Evolutionary conservation across 2,888 invertebrate species (phyloP), one percentile per base, ranked within the genome.

Genomic region (Idaea dimidiata): DNA sequence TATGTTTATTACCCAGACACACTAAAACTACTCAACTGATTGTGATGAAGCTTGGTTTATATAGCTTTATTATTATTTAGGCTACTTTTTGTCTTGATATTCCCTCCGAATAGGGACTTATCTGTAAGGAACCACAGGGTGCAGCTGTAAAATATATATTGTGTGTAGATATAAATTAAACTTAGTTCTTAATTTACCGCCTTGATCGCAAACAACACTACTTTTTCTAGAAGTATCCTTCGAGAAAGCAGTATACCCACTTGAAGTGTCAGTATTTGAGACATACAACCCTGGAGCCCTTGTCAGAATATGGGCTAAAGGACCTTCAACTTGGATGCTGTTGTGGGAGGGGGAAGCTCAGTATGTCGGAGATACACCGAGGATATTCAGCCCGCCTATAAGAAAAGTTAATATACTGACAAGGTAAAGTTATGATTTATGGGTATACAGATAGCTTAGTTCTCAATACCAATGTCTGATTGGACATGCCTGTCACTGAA

Each of bases 271-370:
- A 0, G 93, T 97, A 66, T 97, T 96, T 82, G 97, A 97, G 88
- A 97, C 97, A 0, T 97, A 96, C 76, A 97, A 97, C 84, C 97
- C 97, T 0, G 97, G 97, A 24, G 96, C 96, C 2, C 93, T 97
- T 53, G 95, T 97, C 17, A 93, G 96, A 67, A 95, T 97, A 65
- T 97, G 96, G 96, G 97, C 96, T 0, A 82, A 88, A 61, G 87
- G 87, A 0, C 84, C 89, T 0, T 75, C 76, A 0, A 84, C 88
- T 17, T 98, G 98, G 97, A 84, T 93, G 58, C 90, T 96, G 59
- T 86, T 98, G 43, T 97, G 97, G 97, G 95, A 95, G 81, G 96
- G 96, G 6, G 89, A 91, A 59, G 95, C 96, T 0, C 94, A 95
- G 75, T 85, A 89, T 67, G 93, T 94, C 57, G 93, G 93, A 2